phyloP scores from a whole-genome alignment of 1,140 invertebrate genomes.

The Drosophila willistoni region DNA sequence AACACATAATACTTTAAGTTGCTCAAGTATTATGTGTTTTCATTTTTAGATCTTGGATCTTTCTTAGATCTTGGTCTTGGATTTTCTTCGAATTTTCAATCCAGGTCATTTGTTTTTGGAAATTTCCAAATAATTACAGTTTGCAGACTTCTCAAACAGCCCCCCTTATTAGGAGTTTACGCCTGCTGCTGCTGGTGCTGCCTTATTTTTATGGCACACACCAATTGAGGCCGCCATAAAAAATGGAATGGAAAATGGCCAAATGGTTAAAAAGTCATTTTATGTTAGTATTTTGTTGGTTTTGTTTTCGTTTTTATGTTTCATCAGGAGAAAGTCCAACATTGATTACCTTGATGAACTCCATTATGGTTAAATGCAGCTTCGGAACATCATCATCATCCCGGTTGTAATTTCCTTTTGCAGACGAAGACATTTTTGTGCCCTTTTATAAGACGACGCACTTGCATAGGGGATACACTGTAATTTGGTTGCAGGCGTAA shows the following conservation, averaged over 20 bases:
- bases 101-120: too few species aligned
- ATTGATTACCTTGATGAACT: conserved; percentile 41
- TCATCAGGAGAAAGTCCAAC: neutral
- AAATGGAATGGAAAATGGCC: conserved; percentile 35
- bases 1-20: too few species aligned
- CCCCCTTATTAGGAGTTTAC: conserved; percentile 13
- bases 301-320: too few species aligned
- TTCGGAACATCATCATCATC: conserved; percentile 13
- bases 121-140: too few species aligned
- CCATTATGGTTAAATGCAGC: conserved; percentile 12
- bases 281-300: conserved; percentile 20
- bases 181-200: conserved; percentile 26
- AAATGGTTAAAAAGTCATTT: conserved; percentile 23
- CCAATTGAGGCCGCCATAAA: conserved; percentile 61
- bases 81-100: too few species aligned
- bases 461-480: conserved; percentile 14
- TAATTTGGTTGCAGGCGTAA: conserved; percentile 48
- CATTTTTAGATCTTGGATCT: too few species aligned
- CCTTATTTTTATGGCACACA: conserved; percentile 45
- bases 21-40: too few species aligned
- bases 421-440: conserved; percentile 11
- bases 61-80: too few species aligned
- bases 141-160: too few species aligned
- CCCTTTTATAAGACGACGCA: conserved; percentile 4
- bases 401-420: neutral